Percentiles rank a stretch among this genome's conserved stretches.
These are phyloP conservation scores for Geopemphigus sp. DNA, from an alignment of 1,140 invertebrate species.

Conservation along the genomic window DNA sequence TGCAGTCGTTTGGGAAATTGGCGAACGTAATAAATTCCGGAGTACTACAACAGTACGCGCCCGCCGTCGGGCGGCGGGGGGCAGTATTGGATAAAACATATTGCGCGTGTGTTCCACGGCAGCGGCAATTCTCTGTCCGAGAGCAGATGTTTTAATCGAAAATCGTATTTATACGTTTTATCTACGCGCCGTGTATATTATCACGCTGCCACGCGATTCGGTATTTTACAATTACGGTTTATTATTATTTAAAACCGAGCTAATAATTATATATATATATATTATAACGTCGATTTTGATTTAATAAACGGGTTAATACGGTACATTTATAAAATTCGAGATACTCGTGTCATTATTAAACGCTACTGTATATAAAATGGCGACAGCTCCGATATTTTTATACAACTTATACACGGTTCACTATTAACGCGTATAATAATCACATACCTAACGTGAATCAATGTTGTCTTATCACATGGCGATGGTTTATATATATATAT, in stretches of 20 bases:
- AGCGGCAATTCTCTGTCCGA: neutral
- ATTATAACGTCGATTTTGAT: slow-evolving; percentile 9
- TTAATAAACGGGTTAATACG: neutral
- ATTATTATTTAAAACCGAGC: too few relatives aligned
- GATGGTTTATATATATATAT: neutral
- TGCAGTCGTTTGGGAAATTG: neutral
- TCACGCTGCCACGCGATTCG: too few relatives aligned
- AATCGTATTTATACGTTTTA: slow-evolving; percentile 3
- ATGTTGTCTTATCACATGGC: neutral
- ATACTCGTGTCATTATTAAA: neutral
- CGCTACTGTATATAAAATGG: too few relatives aligned
- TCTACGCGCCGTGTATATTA: neutral
- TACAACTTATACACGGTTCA: neutral
- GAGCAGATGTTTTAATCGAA: neutral
- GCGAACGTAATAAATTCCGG: neutral
- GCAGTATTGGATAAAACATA: neutral
- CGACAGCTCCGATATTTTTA: neutral
- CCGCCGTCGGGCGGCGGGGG: too few relatives aligned
- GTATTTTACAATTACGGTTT: neutral
- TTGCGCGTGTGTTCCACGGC: neutral
- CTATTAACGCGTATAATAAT: neutral
- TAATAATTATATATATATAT: too few relatives aligned
- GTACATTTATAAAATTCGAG: neutral
- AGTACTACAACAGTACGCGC: neutral
- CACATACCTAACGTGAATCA: neutral